A percentile compares a stretch with the other conserved stretches of the same genome.
Conservation (phyloP, 2,797 vertebrate genomes). For the Oreochromis grahami region DNA sequence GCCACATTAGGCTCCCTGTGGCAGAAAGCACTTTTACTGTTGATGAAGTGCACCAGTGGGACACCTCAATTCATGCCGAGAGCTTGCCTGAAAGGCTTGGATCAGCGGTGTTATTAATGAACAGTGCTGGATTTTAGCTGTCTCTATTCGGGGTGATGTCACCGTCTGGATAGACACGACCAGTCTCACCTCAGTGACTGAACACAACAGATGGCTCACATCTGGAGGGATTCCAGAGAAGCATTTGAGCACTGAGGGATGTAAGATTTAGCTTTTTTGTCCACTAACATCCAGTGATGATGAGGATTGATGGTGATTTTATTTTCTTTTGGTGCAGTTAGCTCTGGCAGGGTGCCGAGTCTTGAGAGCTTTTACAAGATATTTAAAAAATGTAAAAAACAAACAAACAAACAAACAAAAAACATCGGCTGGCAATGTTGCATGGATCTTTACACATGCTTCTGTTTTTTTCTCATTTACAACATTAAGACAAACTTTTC, state of each 20-base stretch:
- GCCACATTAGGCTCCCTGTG: slow-evolving; percentile 14
- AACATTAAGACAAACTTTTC: neutral
- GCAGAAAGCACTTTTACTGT: slow-evolving; percentile 35
- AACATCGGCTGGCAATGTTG: neutral
- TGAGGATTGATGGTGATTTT: slow-evolving; percentile 47
- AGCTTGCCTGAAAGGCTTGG: slow-evolving; percentile 26
- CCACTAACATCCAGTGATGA: slow-evolving; percentile 19
- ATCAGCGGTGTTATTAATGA: slow-evolving; percentile 54
- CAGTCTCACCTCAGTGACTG: slow-evolving; percentile 66
- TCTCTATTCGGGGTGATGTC: slow-evolving; percentile 59
- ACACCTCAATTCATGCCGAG: slow-evolving; percentile 9
- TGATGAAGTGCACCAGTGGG: slow-evolving; percentile 49
- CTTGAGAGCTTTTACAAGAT: slow-evolving; percentile 34
- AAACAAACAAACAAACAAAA: neutral
- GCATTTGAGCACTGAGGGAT: slow-evolving; percentile 35
- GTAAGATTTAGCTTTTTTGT: slow-evolving; percentile 47
- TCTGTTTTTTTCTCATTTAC: neutral
- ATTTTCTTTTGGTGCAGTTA: slow-evolving; percentile 45
- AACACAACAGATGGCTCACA: slow-evolving; percentile 69
- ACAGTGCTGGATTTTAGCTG: slow-evolving; percentile 21
- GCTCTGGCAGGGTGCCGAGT: neutral
- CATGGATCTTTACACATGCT: neutral
- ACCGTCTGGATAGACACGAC: slow-evolving; percentile 59
- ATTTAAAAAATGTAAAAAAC: neutral
- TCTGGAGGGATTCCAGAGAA: slow-evolving; percentile 58